These are phyloP conservation scores for Drosophila albomicans DNA, from an alignment of 1,140 invertebrate species.

Conservation along the genomic window DNA sequence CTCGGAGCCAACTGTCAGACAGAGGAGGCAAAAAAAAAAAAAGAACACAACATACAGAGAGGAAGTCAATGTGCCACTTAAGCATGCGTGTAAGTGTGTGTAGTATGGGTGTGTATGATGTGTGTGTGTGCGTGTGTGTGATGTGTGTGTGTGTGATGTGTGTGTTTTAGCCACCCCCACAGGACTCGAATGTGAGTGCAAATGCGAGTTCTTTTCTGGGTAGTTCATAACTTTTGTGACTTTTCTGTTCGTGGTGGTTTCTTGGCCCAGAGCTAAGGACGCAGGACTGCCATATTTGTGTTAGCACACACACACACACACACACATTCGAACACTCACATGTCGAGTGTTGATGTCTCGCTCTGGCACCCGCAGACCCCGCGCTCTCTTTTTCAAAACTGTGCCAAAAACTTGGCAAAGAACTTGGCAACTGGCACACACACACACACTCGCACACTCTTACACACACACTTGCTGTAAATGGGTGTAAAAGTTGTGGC, in stretches of 20 bases:
- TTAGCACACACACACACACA: conserved; percentile 18
- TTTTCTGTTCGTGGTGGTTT: conserved; percentile 69
- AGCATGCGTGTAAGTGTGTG: conserved; percentile 7
- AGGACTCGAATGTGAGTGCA: neutral
- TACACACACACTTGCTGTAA: neutral
- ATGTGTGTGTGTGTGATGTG: conserved; percentile 10
- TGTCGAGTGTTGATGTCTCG: conserved; percentile 61
- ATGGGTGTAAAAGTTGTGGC: neutral
- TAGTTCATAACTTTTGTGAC: conserved; percentile 67
- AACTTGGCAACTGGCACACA: conserved; percentile 57
- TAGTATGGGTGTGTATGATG: conserved; percentile 6
- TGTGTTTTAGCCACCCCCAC: neutral
- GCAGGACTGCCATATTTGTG: conserved; percentile 73
- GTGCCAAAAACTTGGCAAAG: conserved; percentile 70
- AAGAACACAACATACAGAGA: neutral
- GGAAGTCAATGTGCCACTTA: conserved; percentile 21
- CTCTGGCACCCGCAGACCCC: conserved; percentile 35
- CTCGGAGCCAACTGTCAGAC: conserved; percentile 6
- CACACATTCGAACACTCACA: conserved; percentile 30
- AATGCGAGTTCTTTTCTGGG: conserved; percentile 40
- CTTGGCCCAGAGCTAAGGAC: conserved; percentile 59
- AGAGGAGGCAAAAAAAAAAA: conserved; percentile 1
- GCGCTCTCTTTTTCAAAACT: conserved; percentile 36
- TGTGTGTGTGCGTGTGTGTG: conserved; percentile 6
- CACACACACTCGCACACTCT: neutral